Conservation (phyloP, 1,140 invertebrate species). For the Archivesica marissinica region DNA sequence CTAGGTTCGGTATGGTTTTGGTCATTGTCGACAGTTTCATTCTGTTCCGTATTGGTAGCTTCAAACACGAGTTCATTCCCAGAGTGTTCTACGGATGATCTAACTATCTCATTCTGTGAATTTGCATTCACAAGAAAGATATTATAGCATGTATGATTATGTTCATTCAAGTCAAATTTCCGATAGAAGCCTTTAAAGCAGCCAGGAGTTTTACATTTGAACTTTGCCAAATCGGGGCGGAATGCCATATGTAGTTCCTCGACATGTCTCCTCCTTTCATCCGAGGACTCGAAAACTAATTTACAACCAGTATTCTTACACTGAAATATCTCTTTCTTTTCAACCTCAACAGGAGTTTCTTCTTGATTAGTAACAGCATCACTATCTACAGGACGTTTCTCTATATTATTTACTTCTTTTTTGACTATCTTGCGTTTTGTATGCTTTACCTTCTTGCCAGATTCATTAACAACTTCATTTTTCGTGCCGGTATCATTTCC, state of each 20-base stretch:
- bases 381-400: neutral
- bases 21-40: neutral
- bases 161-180: neutral
- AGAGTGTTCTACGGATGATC: too few relatives aligned
- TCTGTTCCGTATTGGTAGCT: too few relatives aligned
- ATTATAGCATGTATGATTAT: too few relatives aligned
- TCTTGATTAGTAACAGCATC: neutral
- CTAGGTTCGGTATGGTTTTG: neutral
- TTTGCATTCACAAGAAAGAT: too few relatives aligned
- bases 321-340: neutral
- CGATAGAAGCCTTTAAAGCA: neutral
- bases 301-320: neutral
- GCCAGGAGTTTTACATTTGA: neutral
- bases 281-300: neutral
- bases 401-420: neutral
- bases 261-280: neutral
- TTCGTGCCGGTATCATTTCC: neutral
- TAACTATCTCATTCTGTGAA: too few relatives aligned
- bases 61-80: too few relatives aligned
- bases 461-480: neutral
- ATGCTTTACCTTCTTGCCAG: neutral
- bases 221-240: neutral
- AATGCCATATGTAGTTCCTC: neutral
- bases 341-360: too few relatives aligned
- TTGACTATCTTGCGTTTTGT: neutral